phyloP scores from a whole-genome alignment of 2,888 invertebrate species.

The Quadriops clusia region DNA sequence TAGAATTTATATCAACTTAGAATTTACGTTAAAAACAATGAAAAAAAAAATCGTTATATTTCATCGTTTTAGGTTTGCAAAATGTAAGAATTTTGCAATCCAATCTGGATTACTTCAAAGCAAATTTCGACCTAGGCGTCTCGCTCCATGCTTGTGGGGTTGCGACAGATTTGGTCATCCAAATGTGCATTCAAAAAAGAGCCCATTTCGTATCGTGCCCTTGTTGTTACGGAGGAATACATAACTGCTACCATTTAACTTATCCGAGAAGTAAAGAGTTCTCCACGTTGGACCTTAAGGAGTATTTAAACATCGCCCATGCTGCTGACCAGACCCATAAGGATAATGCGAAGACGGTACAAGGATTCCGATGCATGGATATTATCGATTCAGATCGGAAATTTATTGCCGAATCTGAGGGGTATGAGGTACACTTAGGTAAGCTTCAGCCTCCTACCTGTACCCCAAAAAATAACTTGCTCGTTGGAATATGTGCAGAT shows the following conservation, averaged over 20 bases:
- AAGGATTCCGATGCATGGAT: constrained; percentile 80
- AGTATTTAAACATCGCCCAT: constrained; percentile 75
- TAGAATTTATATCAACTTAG: too few species aligned
- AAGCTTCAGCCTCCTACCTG: constrained; percentile 70
- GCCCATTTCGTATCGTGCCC: constrained; percentile 86
- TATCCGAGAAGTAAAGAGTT: constrained; percentile 73
- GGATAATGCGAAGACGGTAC: constrained; percentile 54
- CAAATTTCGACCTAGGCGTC: constrained; percentile 73
- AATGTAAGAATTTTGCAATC: constrained; percentile 78
- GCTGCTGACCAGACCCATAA: constrained; percentile 85
- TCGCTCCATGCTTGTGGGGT: constrained; percentile 91
- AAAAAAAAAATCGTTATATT: too few species aligned
- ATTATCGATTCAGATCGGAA: constrained; percentile 79
- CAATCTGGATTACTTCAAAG: constrained; percentile 80
- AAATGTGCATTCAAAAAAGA: constrained; percentile 61
- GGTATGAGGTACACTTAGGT: constrained; percentile 63
- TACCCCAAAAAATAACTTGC: constrained; percentile 84
- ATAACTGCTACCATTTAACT: constrained; percentile 62
- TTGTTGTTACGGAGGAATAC: constrained; percentile 87
- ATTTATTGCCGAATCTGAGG: constrained; percentile 58
- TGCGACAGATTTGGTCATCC: constrained; percentile 84
- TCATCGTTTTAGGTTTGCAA: constrained; percentile 51
- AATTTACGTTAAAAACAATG: too few species aligned
- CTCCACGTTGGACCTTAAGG: constrained; percentile 27
- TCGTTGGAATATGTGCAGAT: constrained; percentile 46